Evolutionary conservation across 2,797 vertebrate species (phyloP).

Genomic region (Margarornis squamiger): DNA sequence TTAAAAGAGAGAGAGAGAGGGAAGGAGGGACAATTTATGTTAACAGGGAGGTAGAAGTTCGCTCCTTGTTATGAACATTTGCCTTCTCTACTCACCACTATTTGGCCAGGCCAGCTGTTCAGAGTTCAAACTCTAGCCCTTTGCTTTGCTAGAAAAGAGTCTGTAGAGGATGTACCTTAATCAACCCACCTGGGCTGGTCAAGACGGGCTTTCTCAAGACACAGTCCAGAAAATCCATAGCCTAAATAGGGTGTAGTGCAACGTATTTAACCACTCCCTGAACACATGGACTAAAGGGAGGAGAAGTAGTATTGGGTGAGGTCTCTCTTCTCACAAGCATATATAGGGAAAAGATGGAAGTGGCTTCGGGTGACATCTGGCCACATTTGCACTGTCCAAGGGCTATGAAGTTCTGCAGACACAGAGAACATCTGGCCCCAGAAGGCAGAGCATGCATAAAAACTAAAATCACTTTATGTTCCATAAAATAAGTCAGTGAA

Average conservation of each 20-base stretch:
- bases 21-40: background rate
- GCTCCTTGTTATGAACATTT: background rate
- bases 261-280: background rate
- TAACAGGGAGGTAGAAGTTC: background rate
- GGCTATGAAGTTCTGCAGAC: background rate
- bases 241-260: background rate
- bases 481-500: background rate
- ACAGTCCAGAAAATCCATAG: background rate
- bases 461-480: background rate
- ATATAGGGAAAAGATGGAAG: background rate
- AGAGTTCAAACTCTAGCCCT: background rate
- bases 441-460: background rate
- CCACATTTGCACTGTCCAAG: background rate
- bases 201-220: rapidly evolving
- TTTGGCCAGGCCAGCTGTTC: background rate
- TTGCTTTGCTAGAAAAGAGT: background rate
- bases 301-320: background rate
- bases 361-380: background rate
- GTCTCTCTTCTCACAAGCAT: background rate
- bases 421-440: background rate
- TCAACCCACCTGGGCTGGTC: background rate
- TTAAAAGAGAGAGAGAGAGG: background rate
- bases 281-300: background rate
- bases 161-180: background rate
- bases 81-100: background rate